phyloP scores from a whole-genome alignment of 2,113 vertebrate species.

The Sialia sialis region DNA sequence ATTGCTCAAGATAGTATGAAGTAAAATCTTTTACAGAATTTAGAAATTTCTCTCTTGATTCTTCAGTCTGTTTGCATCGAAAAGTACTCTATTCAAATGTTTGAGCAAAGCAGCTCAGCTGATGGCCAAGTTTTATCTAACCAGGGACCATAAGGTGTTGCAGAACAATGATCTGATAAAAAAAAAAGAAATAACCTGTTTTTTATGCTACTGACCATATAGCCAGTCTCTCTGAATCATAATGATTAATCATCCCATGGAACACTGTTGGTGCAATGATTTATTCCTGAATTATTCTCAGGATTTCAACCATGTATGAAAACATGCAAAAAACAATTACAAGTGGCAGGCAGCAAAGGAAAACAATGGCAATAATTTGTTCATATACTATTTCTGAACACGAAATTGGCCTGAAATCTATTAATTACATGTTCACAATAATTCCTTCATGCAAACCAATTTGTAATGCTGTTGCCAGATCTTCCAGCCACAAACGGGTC shows the following conservation, averaged over 20 bases:
- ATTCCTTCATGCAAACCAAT: constrained; percentile 4
- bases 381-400: neutral
- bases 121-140: neutral
- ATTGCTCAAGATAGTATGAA: neutral
- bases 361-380: neutral
- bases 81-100: neutral
- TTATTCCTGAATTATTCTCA: neutral
- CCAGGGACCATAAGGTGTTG: neutral
- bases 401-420: neutral
- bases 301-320: neutral
- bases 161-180: neutral
- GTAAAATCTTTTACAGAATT: neutral
- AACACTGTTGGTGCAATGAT: neutral
- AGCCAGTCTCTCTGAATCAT: neutral
- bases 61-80: neutral
- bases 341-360: neutral
- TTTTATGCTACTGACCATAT: neutral
- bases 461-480: neutral
- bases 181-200: neutral
- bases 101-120: neutral
- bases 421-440: constrained; percentile 1
- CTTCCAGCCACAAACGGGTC: neutral
- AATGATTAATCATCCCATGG: neutral
- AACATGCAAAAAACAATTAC: neutral
- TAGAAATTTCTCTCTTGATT: neutral